phyloP scores from a whole-genome alignment of 2,113 vertebrate genomes.

The Hucho hucho region DNA sequence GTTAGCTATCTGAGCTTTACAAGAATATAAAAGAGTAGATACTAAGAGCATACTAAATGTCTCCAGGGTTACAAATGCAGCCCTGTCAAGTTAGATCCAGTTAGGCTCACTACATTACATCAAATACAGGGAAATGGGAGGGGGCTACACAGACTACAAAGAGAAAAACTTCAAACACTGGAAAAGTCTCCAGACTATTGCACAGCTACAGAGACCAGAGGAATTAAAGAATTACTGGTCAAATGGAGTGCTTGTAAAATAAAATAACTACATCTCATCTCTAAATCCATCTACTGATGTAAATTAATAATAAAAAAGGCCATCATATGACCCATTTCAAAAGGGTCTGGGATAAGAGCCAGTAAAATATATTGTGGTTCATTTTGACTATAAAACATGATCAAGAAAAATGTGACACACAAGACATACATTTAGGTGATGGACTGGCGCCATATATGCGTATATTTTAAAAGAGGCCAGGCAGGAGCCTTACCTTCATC shows the following conservation, averaged over 20 bases:
- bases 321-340: neutral
- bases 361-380: neutral
- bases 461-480: neutral
- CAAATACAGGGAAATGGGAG: conserved; percentile 33
- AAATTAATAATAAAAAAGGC: neutral
- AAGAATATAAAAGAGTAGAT: too few relatives aligned
- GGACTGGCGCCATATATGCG: neutral
- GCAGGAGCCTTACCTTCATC: conserved; percentile 69
- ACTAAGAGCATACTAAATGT: too few relatives aligned
- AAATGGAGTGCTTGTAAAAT: too few relatives aligned
- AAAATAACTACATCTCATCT: neutral
- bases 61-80: too few relatives aligned
- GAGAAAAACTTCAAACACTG: conserved; percentile 40
- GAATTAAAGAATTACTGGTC: too few relatives aligned
- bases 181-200: conserved; percentile 20
- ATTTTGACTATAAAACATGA: neutral
- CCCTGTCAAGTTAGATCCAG: conserved; percentile 24
- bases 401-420: neutral
- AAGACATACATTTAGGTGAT: neutral
- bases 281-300: neutral
- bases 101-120: conserved; percentile 41
- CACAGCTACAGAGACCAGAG: neutral
- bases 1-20: neutral
- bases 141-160: conserved; percentile 43
- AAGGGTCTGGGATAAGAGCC: neutral